Evolutionary conservation across 2,797 vertebrate genomes (phyloP).

Genomic region (Jordanella pulchra): DNA sequence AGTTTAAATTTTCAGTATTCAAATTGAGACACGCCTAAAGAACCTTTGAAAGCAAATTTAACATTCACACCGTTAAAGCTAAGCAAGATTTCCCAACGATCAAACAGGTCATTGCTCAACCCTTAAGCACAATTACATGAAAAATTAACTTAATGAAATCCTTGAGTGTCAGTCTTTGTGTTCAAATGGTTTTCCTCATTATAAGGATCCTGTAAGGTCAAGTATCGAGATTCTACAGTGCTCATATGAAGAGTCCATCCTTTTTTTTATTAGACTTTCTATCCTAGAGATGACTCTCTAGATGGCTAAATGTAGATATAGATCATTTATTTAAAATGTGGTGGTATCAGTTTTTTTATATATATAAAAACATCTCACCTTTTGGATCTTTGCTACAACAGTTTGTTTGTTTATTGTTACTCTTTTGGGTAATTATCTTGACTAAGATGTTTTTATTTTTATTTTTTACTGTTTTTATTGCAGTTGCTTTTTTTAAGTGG

Average conservation of each 20-base stretch:
- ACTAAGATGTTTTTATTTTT: neutral
- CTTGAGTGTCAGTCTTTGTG: slow-evolving; percentile 34
- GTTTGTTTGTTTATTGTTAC: slow-evolving; percentile 4
- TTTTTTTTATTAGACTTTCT: slow-evolving; percentile 45
- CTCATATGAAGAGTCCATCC: slow-evolving; percentile 24
- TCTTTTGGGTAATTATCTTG: slow-evolving; percentile 9
- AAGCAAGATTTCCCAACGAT: slow-evolving; percentile 30
- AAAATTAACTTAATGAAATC: slow-evolving; percentile 74
- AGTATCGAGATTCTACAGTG: slow-evolving; percentile 36
- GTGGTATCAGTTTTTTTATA: slow-evolving; percentile 20
- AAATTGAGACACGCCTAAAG: neutral
- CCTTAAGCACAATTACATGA: slow-evolving; percentile 70
- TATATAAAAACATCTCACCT: slow-evolving; percentile 19
- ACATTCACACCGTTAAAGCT: slow-evolving; percentile 5
- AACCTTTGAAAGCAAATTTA: slow-evolving; percentile 17
- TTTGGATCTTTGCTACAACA: slow-evolving; percentile 11
- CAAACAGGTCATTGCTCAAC: slow-evolving; percentile 51
- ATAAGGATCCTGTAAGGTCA: slow-evolving; percentile 57
- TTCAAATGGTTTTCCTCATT: slow-evolving; percentile 63
- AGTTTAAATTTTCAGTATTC: neutral
- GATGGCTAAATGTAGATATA: slow-evolving; percentile 21
- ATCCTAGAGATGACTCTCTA: slow-evolving; percentile 21
- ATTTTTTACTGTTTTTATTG: neutral
- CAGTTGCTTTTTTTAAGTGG: neutral
- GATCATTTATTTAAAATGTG: neutral